Evolutionary conservation across 2,888 invertebrate species (phyloP), one percentile per base, ranked within the genome.

Genomic region (Apantesis nais): DNA sequence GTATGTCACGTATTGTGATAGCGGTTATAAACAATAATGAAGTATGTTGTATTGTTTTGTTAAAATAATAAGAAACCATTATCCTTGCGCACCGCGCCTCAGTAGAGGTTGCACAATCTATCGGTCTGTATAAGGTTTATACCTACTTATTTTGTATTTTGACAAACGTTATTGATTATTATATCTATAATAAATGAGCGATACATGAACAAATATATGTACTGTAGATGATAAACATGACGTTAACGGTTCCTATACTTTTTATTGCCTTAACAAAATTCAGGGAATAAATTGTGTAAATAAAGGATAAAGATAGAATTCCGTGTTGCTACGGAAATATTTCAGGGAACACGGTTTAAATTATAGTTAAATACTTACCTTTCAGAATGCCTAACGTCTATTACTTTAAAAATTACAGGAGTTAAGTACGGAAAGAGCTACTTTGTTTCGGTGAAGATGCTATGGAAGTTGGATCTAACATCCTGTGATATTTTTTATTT

Each of bases 1-100:
- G 66, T 60, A 64, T 63, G 78, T 77, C 85, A 85, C 85, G 85
- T 85, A 79, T 68, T 80, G 9, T 72, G 83, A 85, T 85, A 84
- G 55, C 44, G 41, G 66, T 64, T 74, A 79, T 79, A 80, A 81
- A 76, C 67, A 78, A 74, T 79, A 82, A 81, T 66, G 80, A 82
- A 66, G 66, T 67, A 68, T 73, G 66, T 68, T n/a, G n/a, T 72
- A 73, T 68, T 74, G 74, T 82, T 76, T 74, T 70, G 37, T 72
- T 76, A 60, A 71, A 77, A 76, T 74, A 77, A 80, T 62, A 34
- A 72, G 66, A 71, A 75, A 48, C 70, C 29, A 73, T 75, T 78
- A 66, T 74, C 69, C 73, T 76, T 75, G 41, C 48, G 39, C 41
- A 48, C 29, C 62, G 14, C 5, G 44, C n/a, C 31, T 48, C 16